These are phyloP conservation scores for Momotus momota DNA, from an alignment of 2,797 vertebrate genomes.

Conservation along the genomic window DNA sequence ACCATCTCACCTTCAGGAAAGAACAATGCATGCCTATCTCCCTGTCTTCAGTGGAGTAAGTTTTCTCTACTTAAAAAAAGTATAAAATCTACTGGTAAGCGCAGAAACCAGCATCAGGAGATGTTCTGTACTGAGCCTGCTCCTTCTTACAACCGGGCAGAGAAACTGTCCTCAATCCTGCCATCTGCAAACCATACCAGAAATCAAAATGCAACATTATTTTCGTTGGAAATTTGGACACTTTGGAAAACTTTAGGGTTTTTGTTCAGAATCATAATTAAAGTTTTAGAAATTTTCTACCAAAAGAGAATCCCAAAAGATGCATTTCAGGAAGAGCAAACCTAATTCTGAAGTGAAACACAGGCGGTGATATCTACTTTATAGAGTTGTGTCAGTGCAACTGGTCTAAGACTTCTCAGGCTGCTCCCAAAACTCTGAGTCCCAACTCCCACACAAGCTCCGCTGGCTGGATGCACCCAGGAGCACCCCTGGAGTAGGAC, in stretches of 20 bases:
- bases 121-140: neutral
- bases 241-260: neutral
- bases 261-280: neutral
- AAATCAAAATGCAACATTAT: neutral
- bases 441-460: neutral
- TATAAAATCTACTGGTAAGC: neutral
- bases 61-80: too few species aligned
- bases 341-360: neutral
- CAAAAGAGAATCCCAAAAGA: neutral
- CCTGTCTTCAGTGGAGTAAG: neutral
- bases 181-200: neutral
- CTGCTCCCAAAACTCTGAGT: neutral
- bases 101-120: neutral
- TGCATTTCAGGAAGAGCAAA: neutral
- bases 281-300: neutral
- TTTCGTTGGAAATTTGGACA: neutral
- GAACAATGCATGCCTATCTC: neutral
- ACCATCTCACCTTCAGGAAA: neutral
- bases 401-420: too few species aligned
- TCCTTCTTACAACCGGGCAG: neutral
- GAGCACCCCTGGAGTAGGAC: neutral
- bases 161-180: neutral
- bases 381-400: too few species aligned
- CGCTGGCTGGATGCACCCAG: too few species aligned
- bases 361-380: neutral